Base-by-base conservation (phyloP, 2,888 invertebrate genomes). In the Perdita meconis region DNA sequence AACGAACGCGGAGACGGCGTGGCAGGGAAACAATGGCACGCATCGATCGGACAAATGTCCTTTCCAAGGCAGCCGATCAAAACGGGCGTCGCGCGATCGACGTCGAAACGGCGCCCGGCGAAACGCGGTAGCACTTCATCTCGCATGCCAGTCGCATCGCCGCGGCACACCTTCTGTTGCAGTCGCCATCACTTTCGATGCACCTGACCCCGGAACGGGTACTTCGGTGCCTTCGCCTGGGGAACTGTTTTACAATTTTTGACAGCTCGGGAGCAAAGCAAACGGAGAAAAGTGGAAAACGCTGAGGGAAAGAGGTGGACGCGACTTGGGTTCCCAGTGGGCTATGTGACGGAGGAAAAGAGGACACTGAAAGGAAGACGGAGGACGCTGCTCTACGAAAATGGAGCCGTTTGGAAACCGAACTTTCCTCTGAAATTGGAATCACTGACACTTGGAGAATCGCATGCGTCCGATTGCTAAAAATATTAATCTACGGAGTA, bases 201-300 rank as follows among this genome's bases (percentile, higher is more conserved):
- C 56, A 75, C 67, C 75, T 68, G 67, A 44, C 24, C n/a, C 16
- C 51, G 53, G 57, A 74, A 63, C 79, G 63, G 30, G 19, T 44
- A n/a, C 57, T n/a, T 47, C 1, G 47, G 47, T 16, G 47, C 8
- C 47, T 47, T 19, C 47, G 47, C 22, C 10, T n/a, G n/a, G 47
- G 47, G 47, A 47, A 47, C 47, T 16, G 12, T 47, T 22, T 47
- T 8, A 10, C 19, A 22, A 47, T 22, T 47, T n/a, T 47, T 12
- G 47, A 3, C 47, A 10, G 47, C 10, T 47, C 47, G 19, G 47
- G 1, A 19, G 16, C 2, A 16, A 16, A 19, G 44, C 19, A 19
- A 19, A 16, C 8, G 6, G 44, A n/a, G 6, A 8, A 2, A 19
- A 19, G 19, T 16, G 19, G 19, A 44, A 44, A 19, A 10, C 19